Evolutionary conservation across 2,888 invertebrate genomes (phyloP).

Genomic region (Xestia sexstrigata): DNA sequence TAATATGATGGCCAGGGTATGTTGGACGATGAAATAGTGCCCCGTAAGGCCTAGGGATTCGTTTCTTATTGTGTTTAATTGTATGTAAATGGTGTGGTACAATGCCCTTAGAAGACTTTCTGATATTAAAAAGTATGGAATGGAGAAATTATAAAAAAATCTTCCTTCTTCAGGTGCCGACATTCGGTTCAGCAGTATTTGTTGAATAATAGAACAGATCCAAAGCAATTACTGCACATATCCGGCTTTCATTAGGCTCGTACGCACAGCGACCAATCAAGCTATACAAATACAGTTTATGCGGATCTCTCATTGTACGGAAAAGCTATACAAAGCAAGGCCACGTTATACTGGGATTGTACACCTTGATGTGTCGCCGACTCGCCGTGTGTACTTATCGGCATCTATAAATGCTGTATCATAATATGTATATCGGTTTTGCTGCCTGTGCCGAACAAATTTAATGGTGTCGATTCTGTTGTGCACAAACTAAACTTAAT

Average conservation of each 20-base stretch:
- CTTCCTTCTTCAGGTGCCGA: not conserved
- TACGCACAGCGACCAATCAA: too few relatives aligned
- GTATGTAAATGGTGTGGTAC: slow-evolving; percentile 66
- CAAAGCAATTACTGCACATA: not conserved
- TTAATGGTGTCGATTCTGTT: not conserved
- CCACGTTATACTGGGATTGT: too few relatives aligned
- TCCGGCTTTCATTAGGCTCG: not conserved
- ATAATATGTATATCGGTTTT: not conserved
- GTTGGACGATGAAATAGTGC: slow-evolving; percentile 64
- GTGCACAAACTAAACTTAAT: too few relatives aligned
- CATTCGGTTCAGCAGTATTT: not conserved
- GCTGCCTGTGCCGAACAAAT: not conserved
- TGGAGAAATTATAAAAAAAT: slow-evolving; percentile 26
- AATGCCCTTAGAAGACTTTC: slow-evolving; percentile 62
- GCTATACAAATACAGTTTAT: too few relatives aligned
- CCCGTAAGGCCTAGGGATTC: slow-evolving; percentile 69
- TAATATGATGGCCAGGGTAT: slow-evolving; percentile 64
- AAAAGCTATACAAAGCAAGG: too few relatives aligned
- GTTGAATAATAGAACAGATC: not conserved
- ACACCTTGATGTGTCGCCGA: too few relatives aligned
- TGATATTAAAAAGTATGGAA: slow-evolving; percentile 38
- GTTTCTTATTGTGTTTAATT: slow-evolving; percentile 69
- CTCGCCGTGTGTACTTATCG: not conserved
- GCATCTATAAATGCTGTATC: not conserved
- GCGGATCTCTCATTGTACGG: too few relatives aligned